phyloP scores from a whole-genome alignment of 2,888 invertebrate species.

The Drosophila rubida region DNA sequence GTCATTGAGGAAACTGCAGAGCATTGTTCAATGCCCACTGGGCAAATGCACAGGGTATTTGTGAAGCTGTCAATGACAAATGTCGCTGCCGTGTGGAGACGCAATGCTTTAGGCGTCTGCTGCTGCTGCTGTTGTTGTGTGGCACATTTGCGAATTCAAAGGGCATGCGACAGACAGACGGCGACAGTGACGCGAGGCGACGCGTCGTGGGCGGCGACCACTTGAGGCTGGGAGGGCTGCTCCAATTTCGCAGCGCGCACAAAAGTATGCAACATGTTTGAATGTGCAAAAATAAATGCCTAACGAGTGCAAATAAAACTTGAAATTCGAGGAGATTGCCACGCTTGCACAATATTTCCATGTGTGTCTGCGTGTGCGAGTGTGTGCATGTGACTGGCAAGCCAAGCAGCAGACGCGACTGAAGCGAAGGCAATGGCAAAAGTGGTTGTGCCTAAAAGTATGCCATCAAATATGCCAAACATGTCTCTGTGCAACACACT shows the following conservation, averaged over 20 bases:
- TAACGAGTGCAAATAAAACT: conserved; percentile 77
- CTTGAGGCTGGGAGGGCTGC: conserved; percentile 59
- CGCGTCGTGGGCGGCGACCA: conserved; percentile 59
- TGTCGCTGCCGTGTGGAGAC: conserved; percentile 30
- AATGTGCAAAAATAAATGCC: conserved; percentile 33
- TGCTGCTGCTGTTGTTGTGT: conserved; percentile 30
- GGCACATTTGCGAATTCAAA: conserved; percentile 75
- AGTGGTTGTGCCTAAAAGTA: conserved; percentile 61
- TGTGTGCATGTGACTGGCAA: conserved; percentile 43
- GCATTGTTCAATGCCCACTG: too few species aligned
- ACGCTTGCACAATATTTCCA: conserved; percentile 14
- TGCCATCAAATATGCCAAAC: conserved; percentile 79
- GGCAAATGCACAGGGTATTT: not conserved
- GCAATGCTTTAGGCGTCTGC: conserved; percentile 21
- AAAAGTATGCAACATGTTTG: conserved; percentile 72
- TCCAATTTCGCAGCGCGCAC: conserved; percentile 57
- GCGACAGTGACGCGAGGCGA: conserved; percentile 31
- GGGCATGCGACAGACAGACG: conserved; percentile 56
- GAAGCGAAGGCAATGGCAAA: not conserved
- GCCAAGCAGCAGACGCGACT: conserved; percentile 16
- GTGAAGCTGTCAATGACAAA: conserved; percentile 68
- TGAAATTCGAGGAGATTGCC: conserved; percentile 56
- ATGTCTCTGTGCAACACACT: conserved; percentile 61
- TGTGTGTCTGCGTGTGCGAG: not conserved
- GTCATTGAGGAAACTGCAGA: too few species aligned